Base-by-base conservation (phyloP, 2,888 invertebrate genomes). In the Melipona bicolor region DNA sequence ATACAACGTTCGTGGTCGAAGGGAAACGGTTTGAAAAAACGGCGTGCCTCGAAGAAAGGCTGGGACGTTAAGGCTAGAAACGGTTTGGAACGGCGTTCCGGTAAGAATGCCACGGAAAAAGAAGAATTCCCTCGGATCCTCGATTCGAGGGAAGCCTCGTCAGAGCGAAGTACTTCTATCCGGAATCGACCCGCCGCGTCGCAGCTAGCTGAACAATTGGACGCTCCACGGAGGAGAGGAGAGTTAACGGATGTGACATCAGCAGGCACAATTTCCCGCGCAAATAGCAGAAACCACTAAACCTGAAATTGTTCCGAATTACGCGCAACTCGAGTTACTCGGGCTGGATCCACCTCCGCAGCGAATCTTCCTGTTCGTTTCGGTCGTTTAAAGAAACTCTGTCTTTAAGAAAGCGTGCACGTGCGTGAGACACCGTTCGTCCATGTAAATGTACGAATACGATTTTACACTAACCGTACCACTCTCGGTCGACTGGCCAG, bases 261-360 rank as follows among this genome's bases (percentile, higher is more conserved):
- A 93, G 93, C 94, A 92, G 92, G 93, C 91, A 93, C 93, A 93
- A 93, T 94, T 94, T 93, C 94, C 92, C 90, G 92, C 88, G 92
- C 92, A 93, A 93, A 93, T 93, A 93, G 93, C 93, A 93, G 93
- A 93, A 93, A 93, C 93, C 93, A 92, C 93, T 92, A 93, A 93
- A 92, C 91, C 91, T 92, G 92, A 93, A 94, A 94, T 94, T 92
- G 93, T 93, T 90, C 91, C 90, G 90, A 91, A 92, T 92, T 91
- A 90, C 89, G 87, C 87, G 83, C 84, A 76, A 85, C 83, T 87
- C 81, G 90, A 92, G 91, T 92, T 92, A 91, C 91, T 91, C 91
- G 91, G 88, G 88, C 87, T 88, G 89, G 90, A 91, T 65, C 67
- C 74, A 64, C 54, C 81, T 68, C 81, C 73, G 77, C 59, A 19